A percentile compares a stretch with the other conserved stretches of the same genome.
These are phyloP conservation scores for Unio delphinus DNA, from an alignment of 2,888 invertebrate species.

Conservation along the genomic window DNA sequence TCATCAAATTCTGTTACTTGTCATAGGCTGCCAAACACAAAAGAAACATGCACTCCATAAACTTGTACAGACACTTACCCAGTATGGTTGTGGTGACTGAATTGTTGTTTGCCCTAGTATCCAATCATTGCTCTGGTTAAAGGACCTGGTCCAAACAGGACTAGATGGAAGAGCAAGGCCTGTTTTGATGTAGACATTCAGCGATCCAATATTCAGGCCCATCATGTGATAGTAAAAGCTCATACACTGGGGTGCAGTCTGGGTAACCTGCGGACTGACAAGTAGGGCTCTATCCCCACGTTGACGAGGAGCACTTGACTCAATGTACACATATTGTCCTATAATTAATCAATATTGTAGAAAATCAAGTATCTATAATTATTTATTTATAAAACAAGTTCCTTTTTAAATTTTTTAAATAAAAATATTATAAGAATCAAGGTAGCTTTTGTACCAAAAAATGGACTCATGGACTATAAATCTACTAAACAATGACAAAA, in stretches of 20 bases:
- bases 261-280: constrained; percentile 35
- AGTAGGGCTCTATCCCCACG: constrained; percentile 48
- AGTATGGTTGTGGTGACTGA: constrained; percentile 25
- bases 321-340: constrained; percentile 64
- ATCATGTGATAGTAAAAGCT: constrained; percentile 60
- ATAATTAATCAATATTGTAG: constrained; percentile 2
- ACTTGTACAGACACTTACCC: constrained; percentile 22
- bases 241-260: constrained; percentile 44
- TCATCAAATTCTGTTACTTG: no score
- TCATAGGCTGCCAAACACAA: no score
- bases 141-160: constrained; percentile 47
- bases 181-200: constrained; percentile 49
- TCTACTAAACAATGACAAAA: no score
- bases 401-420: no score
- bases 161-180: constrained; percentile 29
- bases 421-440: no score
- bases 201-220: constrained; percentile 44
- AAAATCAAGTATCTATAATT: no score
- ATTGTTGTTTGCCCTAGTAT: constrained; percentile 48
- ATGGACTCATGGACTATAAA: no score
- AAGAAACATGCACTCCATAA: no score
- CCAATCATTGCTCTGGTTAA: constrained; percentile 57
- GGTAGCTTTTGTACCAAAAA: no score
- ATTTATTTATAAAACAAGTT: no score
- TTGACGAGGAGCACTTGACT: constrained; percentile 42